Conservation (phyloP, 2,888 invertebrate species). For the Lampropteryx suffumata region DNA sequence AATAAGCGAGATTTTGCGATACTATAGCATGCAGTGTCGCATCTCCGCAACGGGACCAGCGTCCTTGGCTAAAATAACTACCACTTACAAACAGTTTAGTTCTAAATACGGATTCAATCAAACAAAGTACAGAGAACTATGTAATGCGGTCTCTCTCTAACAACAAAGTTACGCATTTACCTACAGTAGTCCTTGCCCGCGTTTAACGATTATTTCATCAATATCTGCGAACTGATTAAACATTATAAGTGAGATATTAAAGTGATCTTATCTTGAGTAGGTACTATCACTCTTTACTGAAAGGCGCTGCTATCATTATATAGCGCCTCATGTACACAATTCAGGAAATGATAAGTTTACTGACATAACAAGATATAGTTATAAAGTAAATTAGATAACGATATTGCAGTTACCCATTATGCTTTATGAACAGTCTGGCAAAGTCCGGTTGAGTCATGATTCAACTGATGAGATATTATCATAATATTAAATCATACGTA, state of each 20-base stretch:
- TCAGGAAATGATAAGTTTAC: constrained; percentile 12
- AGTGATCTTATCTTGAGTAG: constrained; percentile 10
- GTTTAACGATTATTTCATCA: constrained; percentile 21
- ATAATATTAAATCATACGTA: too few species aligned
- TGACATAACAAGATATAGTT: background rate
- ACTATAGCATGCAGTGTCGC: background rate
- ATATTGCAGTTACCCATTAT: too few species aligned
- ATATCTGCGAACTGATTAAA: constrained; percentile 28
- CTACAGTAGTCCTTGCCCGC: constrained; percentile 15
- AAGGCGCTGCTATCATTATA: constrained; percentile 26
- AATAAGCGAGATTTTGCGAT: too few species aligned
- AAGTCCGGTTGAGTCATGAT: too few species aligned
- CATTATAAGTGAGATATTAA: constrained; percentile 13
- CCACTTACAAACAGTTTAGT: background rate
- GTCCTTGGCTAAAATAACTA: constrained; percentile 9
- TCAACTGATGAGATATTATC: too few species aligned
- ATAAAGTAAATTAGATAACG: background rate
- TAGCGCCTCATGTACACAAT: constrained; percentile 17
- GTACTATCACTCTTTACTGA: constrained; percentile 19
- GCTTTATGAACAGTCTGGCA: too few species aligned
- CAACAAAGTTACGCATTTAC: constrained; percentile 17
- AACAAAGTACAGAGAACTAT: constrained; percentile 7
- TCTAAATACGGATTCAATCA: constrained; percentile 4
- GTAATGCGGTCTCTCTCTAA: too few species aligned
- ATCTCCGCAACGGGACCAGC: background rate